phyloP scores from a whole-genome alignment of 2,888 invertebrate genomes.

The Perizoma affinitatum region DNA sequence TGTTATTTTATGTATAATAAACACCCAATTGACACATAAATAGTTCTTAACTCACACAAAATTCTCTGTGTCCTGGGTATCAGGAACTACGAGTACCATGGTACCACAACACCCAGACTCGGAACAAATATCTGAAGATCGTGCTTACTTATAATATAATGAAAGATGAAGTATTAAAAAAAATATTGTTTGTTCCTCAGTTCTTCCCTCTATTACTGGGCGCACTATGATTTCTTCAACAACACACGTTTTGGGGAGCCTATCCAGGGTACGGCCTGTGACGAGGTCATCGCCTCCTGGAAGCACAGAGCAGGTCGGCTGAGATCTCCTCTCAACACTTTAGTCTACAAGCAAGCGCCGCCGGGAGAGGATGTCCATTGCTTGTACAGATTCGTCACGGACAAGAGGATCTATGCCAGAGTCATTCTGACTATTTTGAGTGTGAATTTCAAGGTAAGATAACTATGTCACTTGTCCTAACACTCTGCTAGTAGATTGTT shows the following conservation, averaged over 20 bases:
- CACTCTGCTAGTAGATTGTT: no score
- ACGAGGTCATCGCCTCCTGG: slow-evolving; percentile 95
- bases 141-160: no score
- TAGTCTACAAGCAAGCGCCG: slow-evolving; percentile 92
- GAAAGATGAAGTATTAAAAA: no score
- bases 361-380: slow-evolving; percentile 90
- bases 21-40: no score
- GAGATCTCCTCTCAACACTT: slow-evolving; percentile 92
- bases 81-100: no score
- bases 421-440: slow-evolving; percentile 90
- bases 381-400: slow-evolving; percentile 92
- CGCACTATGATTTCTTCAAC: slow-evolving; percentile 97
- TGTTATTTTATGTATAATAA: no score
- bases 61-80: no score
- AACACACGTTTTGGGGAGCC: slow-evolving; percentile 94
- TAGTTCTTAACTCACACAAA: no score
- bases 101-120: no score
- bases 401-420: slow-evolving; percentile 91
- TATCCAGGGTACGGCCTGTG: slow-evolving; percentile 91
- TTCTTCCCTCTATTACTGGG: slow-evolving; percentile 97
- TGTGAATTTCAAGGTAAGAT: slow-evolving; percentile 90
- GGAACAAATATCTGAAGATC: no score
- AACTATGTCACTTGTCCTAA: background rate
- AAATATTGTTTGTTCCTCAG: slow-evolving; percentile 56
- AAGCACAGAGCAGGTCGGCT: slow-evolving; percentile 89